Conservation (phyloP, 2,113 vertebrate genomes). For the Strix aluco region DNA sequence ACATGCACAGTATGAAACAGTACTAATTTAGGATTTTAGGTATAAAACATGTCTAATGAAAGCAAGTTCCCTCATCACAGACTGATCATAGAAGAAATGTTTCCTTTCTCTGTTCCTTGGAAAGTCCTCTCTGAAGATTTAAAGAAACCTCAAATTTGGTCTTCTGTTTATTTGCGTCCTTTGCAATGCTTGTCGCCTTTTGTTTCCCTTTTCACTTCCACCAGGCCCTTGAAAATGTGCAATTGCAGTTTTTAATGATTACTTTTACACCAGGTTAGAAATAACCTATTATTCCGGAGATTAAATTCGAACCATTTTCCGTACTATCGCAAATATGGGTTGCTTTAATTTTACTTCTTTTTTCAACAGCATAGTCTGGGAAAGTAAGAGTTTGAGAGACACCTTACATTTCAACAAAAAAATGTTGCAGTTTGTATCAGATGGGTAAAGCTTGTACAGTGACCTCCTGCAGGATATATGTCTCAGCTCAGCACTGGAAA, state of each 20-base stretch:
- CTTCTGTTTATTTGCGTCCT: background rate
- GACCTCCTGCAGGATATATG: background rate
- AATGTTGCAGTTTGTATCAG: background rate
- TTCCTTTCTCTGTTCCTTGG: conserved; percentile 14
- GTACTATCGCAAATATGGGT: background rate
- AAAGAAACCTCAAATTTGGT: background rate
- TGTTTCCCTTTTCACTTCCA: background rate
- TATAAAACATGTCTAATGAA: background rate
- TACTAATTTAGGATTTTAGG: background rate
- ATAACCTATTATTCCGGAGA: background rate
- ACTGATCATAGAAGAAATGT: background rate
- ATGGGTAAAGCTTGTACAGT: background rate
- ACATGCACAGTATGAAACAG: background rate
- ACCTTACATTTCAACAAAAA: background rate
- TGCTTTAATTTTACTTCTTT: background rate
- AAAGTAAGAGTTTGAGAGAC: background rate
- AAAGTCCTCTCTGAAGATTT: background rate
- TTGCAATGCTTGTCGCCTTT: background rate
- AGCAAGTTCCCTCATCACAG: background rate
- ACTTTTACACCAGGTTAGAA: background rate
- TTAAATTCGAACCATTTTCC: background rate
- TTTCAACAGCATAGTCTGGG: background rate
- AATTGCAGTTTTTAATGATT: background rate
- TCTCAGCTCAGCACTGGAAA: background rate
- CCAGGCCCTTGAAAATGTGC: background rate